Evolutionary conservation across 2,113 vertebrate genomes (phyloP), one percentile per base, ranked within the genome.

Genomic region (Callospermophilus lateralis): DNA sequence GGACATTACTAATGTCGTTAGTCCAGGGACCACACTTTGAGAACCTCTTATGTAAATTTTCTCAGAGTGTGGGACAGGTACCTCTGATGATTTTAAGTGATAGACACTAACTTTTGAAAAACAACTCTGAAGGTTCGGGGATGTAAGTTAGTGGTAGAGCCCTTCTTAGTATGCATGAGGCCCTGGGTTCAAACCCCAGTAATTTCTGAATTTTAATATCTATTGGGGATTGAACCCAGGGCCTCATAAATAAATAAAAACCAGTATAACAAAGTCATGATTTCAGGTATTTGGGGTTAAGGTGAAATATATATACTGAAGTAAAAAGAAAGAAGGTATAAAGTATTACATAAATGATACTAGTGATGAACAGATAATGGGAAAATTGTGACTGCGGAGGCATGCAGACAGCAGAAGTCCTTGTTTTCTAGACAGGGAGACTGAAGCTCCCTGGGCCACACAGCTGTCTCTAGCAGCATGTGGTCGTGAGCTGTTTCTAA

Each of bases 81-180:
- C 34, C 34, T 70, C 63, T 92, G 53, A 30, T 37, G 22, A 6
- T 92, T 93, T 88, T 81, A 42, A 83, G 78, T 83, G 72, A 89
- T 39, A 45, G 61, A 3, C 37, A 80, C 63, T 39, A 28, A 77
- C 53, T 63, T 77, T 37, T 72, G 55, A 55, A 67, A 97, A 61
- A 42, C 51, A 77, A 24, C 53, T 85, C 63, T 87, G 3, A 74
- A 39, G 61, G 63, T 10, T 8, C 5, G 28, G 63, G 11, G 63
- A 30, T 67, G 30, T 67, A 67, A 30, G 10, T 63, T 63, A 63
- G 61, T 63, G 24, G 61, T 63, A 63, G 24, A 63, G 26, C 61
- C 26, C 61, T 63, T 63, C 61, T 28, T 63, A 63, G 61, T 26
- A 63, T 63, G 61, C 61, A 63, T 28, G 61, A 63, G 24, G 61